Base-by-base conservation (phyloP, 2,113 vertebrate genomes). In the Crotalus helleri region DNA sequence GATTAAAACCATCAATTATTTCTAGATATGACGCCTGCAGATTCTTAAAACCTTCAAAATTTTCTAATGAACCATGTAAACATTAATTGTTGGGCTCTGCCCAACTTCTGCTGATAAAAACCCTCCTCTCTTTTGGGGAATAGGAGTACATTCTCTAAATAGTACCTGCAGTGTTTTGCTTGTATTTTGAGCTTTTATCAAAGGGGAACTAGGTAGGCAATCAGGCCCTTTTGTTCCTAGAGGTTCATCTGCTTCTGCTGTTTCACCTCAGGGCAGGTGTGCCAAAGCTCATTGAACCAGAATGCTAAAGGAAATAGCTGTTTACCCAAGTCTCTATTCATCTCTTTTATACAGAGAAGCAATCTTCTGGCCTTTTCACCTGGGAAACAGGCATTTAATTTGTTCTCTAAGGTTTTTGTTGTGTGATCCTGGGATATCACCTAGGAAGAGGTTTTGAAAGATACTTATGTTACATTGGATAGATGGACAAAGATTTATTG, bases 231-330 rank as follows among this genome's bases (percentile, higher is more conserved):
- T 92, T 92, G 33, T n/a, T 33, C 46, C 85, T 21, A 69, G 85
- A 49, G 49, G 54, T 0, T 91, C 11, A 44, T 89, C 58, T 24
- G 26, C n/a, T 46, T 89, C 69, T 94, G 23, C 58, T 93, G 89
- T 90, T 93, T 90, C 92, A 93, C 92, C 88, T 58, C 57, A 90
- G 89, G 92, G 57, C 89, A 93, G 89, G 92, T 87, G 89, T 26
- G 53, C 92, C 29, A 51, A 90, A 93, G 92, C 86, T 93, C 88
- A 90, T 54, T 64, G 74, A 93, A 61, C 89, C 89, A 81, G 61
- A 58, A 44, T 61, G 46, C 46, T 90, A n/a, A 93, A 90, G 81
- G 85, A 39, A 87, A 93, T 39, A 21, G 74, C 55, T 93, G 26
- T 87, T 90, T 90, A 86, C 81, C 39, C 61, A 93, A 90, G 46